These are phyloP conservation scores for Nomada flava DNA, from an alignment of 2,888 invertebrate genomes.

Conservation along the genomic window DNA sequence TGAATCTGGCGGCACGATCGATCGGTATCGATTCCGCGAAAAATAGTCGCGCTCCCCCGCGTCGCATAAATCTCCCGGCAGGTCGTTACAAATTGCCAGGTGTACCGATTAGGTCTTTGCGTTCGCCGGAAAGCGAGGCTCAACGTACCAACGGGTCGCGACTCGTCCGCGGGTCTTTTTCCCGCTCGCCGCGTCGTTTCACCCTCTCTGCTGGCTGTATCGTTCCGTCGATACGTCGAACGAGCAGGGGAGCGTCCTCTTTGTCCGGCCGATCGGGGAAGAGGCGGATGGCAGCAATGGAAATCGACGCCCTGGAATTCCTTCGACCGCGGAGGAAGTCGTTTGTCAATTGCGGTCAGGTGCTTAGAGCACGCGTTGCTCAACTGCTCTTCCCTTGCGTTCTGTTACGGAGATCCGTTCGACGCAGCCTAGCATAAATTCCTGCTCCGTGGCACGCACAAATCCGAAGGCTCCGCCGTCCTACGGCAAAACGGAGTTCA, in stretches of 20 bases:
- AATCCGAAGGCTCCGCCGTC: neutral
- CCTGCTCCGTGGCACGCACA: too few relatives aligned
- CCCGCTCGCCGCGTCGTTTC: slow-evolving; percentile 1
- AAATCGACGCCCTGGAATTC: neutral
- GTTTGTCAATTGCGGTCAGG: neutral
- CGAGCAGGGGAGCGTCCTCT: slow-evolving; percentile 3
- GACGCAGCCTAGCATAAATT: neutral
- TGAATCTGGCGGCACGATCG: slow-evolving; percentile 35
- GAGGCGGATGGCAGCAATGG: neutral
- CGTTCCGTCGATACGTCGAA: slow-evolving; percentile 1
- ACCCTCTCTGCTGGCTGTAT: neutral
- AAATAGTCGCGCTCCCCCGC: slow-evolving; percentile 48
- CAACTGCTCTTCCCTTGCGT: neutral
- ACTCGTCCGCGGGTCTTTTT: slow-evolving; percentile 8
- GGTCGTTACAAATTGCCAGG: slow-evolving; percentile 50
- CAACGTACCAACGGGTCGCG: slow-evolving; percentile 29
- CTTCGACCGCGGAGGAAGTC: neutral
- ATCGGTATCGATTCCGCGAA: slow-evolving; percentile 26
- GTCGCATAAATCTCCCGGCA: slow-evolving; percentile 52
- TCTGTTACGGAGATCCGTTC: neutral
- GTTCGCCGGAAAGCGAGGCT: slow-evolving; percentile 15
- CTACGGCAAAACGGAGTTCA: too few relatives aligned
- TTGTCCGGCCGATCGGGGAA: neutral
- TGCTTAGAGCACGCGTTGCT: neutral
- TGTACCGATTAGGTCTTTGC: neutral